Evolutionary conservation across 35 echinoderm and acorn worm genomes (phyloP).

Genomic region (Ophioderma brevispina): DNA sequence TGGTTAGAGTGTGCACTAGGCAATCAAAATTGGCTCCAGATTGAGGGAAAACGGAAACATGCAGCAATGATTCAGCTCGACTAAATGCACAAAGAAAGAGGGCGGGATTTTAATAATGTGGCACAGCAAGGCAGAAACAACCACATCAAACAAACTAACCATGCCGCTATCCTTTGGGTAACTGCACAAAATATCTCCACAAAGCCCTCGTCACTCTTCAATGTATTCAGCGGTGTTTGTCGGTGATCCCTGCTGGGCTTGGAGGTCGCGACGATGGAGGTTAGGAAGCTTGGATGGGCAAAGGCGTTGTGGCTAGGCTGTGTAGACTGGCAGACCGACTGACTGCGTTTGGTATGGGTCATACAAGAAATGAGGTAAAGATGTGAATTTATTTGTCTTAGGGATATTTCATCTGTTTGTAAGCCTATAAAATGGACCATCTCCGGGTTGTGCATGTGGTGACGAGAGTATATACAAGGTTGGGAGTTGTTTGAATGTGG

Average conservation of each 20-base stretch:
- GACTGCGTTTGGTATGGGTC: slow-evolving; percentile 88
- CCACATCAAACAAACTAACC: slow-evolving; percentile 76
- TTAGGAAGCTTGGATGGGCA: slow-evolving; percentile 73
- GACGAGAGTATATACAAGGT: no score
- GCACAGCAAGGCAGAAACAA: not conserved
- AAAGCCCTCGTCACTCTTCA: slow-evolving; percentile 74
- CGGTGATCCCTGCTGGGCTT: slow-evolving; percentile 67
- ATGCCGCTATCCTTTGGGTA: slow-evolving; percentile 83
- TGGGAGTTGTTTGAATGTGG: no score
- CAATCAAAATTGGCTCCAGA: no score
- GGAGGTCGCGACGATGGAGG: slow-evolving; percentile 29
- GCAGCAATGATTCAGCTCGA: not conserved
- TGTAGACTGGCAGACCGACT: slow-evolving; percentile 80
- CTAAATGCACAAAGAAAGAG: not conserved
- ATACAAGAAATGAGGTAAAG: slow-evolving; percentile 33
- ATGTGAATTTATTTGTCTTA: not conserved
- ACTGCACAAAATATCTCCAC: slow-evolving; percentile 35
- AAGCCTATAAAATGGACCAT: no score
- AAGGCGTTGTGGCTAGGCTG: slow-evolving; percentile 75
- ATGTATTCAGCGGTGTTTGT: slow-evolving; percentile 80
- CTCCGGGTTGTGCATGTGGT: no score
- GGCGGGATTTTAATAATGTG: no score
- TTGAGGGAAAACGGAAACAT: not conserved
- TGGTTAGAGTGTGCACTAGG: not conserved
- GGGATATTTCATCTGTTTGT: no score